phyloP scores from a whole-genome alignment of 2,113 vertebrate genomes.

The Alethe diademata region DNA sequence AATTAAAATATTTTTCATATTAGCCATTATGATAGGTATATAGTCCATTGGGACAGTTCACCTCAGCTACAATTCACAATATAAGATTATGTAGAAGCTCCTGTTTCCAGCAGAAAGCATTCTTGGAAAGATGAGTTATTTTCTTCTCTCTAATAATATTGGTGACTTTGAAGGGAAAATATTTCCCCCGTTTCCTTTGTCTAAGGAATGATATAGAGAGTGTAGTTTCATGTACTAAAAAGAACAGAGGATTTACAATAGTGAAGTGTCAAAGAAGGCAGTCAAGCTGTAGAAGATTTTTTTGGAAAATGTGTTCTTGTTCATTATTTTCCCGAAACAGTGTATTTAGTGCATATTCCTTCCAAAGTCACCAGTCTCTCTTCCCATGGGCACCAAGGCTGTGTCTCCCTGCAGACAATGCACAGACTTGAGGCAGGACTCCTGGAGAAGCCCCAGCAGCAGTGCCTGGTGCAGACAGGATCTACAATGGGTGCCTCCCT shows the following conservation, averaged over 20 bases:
- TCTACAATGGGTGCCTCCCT: neutral
- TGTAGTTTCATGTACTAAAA: neutral
- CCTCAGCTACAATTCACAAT: neutral
- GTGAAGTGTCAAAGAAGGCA: neutral
- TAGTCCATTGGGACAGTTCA: neutral
- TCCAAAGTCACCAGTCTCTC: neutral
- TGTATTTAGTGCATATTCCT: neutral
- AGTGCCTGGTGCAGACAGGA: neutral
- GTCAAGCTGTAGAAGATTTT: neutral
- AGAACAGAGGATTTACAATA: neutral
- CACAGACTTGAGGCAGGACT: neutral
- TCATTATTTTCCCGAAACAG: neutral
- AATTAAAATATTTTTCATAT: neutral
- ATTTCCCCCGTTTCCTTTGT: neutral
- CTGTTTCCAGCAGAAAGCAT: neutral
- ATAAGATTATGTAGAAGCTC: neutral
- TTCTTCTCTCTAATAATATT: neutral
- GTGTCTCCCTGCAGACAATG: neutral
- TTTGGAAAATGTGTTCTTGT: neutral
- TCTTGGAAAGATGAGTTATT: neutral
- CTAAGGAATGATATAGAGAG: neutral
- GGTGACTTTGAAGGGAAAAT: constrained; percentile 4
- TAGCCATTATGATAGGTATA: neutral
- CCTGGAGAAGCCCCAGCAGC: neutral
- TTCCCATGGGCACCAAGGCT: neutral